Conservation (phyloP, 2,888 invertebrate species). For the Allolobophora icterica region DNA sequence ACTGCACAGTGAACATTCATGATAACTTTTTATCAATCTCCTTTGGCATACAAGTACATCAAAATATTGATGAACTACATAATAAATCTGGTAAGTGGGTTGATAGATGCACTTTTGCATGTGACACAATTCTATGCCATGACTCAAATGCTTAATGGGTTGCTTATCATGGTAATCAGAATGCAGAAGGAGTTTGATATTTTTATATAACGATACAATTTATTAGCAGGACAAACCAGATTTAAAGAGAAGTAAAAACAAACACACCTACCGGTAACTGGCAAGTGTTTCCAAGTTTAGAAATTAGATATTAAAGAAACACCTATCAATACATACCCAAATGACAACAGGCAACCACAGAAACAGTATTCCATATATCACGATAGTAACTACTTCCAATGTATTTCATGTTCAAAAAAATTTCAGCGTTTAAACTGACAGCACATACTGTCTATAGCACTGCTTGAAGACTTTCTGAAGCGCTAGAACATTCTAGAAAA, state of each 20-base stretch:
- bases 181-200: constrained; percentile 11
- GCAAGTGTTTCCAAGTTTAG: constrained; percentile 6
- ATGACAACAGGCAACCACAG: background rate
- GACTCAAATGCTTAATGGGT: background rate
- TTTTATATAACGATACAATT: background rate
- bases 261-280: background rate
- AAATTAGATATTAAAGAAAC: constrained; percentile 6
- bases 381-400: background rate
- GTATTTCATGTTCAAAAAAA: background rate
- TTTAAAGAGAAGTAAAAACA: background rate
- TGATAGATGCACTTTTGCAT: background rate
- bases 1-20: background rate
- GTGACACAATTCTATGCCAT: background rate
- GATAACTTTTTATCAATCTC: constrained; percentile 3
- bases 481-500: background rate
- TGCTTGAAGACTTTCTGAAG: background rate
- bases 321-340: background rate
- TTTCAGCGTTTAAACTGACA: too few species aligned
- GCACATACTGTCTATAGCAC: background rate
- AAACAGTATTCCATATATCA: constrained; percentile 2
- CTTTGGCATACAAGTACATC: background rate
- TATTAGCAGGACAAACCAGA: background rate
- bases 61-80: background rate
- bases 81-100: too few species aligned
- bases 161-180: background rate